Conservation (phyloP, 2,797 vertebrate genomes). For the Hypotaenidia philippensis region DNA sequence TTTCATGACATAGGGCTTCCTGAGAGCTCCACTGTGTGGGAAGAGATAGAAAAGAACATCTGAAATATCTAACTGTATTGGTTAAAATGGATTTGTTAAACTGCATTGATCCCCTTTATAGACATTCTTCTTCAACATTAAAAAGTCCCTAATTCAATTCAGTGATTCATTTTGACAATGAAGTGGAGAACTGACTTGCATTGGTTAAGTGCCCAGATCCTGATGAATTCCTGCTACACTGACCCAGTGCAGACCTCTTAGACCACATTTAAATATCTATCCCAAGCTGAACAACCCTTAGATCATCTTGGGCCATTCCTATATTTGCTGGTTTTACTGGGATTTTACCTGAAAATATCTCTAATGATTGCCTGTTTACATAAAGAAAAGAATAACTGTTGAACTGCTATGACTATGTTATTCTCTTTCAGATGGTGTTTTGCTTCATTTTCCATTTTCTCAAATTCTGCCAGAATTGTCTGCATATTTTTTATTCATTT, state of each 20-base stretch:
- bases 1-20: neutral
- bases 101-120: neutral
- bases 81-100: constrained; percentile 29
- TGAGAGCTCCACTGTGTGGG: neutral
- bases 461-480: too few species aligned
- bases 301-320: neutral
- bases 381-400: neutral
- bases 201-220: neutral
- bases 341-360: neutral
- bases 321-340: neutral
- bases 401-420: neutral
- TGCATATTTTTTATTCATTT: too few species aligned
- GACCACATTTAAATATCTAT: neutral
- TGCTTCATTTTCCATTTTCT: neutral
- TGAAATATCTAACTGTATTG: neutral
- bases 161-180: neutral
- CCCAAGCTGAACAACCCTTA: neutral
- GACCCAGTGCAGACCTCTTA: neutral
- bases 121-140: constrained; percentile 6
- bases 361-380: neutral
- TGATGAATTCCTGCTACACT: neutral
- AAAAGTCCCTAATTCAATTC: neutral
- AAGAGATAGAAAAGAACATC: neutral
- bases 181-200: neutral
- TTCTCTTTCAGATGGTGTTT: neutral